Percentiles rank a stretch among this genome's conserved stretches.
These are phyloP conservation scores for Hydrolagus affinis DNA, from an alignment of 2,113 vertebrate genomes.

Conservation along the genomic window DNA sequence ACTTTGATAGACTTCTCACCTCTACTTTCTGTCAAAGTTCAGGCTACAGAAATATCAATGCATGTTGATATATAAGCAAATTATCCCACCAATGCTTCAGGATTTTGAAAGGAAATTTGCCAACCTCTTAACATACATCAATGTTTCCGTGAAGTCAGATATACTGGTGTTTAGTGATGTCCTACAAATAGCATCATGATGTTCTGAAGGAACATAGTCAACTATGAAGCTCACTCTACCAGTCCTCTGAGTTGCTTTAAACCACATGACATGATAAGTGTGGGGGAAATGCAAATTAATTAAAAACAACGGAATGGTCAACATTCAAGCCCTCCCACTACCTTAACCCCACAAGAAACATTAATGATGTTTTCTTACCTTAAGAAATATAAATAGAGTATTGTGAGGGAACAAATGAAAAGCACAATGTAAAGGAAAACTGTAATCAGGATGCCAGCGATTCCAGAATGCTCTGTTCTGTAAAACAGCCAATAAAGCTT, in stretches of 20 bases:
- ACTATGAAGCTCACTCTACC: background rate
- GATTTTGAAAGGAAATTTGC: background rate
- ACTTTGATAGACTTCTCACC: slow-evolving; percentile 29
- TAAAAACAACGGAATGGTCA: background rate
- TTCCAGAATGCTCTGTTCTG: slow-evolving; percentile 58
- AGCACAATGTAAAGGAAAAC: slow-evolving; percentile 65
- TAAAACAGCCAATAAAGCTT: slow-evolving; percentile 85
- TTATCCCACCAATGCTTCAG: background rate
- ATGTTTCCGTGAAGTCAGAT: background rate
- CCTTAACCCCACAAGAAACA: background rate
- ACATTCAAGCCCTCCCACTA: background rate
- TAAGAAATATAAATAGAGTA: slow-evolving; percentile 71
- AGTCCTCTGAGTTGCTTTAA: background rate
- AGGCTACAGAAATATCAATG: slow-evolving; percentile 17
- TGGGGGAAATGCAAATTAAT: background rate
- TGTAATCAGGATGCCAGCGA: slow-evolving; percentile 67
- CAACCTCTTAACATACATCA: background rate
- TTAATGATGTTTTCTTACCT: slow-evolving; percentile 56
- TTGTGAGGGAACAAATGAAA: slow-evolving; percentile 62
- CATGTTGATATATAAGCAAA: slow-evolving; percentile 8
- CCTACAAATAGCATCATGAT: background rate
- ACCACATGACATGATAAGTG: background rate
- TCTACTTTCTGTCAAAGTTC: slow-evolving; percentile 28
- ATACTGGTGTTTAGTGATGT: background rate
- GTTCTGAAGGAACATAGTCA: background rate